A percentile compares a stretch with the other conserved stretches of the same genome.
phyloP scores from a whole-genome alignment of 2,888 invertebrate genomes.

The Celastrina argiolus region DNA sequence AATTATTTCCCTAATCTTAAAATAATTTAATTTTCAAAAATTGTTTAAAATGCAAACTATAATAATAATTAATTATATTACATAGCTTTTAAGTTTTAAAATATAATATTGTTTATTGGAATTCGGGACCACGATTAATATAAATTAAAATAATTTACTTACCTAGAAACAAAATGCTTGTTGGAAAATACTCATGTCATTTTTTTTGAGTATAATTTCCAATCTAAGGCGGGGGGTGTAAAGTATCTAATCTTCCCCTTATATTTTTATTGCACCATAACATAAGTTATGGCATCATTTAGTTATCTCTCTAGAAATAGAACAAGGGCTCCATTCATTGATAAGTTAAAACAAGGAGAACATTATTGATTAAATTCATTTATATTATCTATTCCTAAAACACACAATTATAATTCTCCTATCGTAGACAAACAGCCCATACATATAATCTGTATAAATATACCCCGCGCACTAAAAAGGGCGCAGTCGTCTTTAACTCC shows the following conservation, averaged over 20 bases:
- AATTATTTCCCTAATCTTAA: no score
- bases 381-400: background rate
- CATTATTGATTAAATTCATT: background rate
- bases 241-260: background rate
- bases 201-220: background rate
- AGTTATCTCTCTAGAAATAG: background rate
- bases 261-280: conserved; percentile 1
- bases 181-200: background rate
- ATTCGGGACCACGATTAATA: background rate
- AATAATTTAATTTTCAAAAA: no score
- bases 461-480: background rate
- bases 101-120: background rate
- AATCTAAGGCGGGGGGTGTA: background rate
- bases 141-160: background rate
- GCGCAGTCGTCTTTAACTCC: no score
- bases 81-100: background rate
- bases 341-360: background rate
- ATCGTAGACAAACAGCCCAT: background rate
- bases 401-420: background rate
- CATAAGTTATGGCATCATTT: background rate
- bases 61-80: background rate
- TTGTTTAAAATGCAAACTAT: background rate
- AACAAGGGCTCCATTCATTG: background rate
- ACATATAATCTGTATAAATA: background rate
- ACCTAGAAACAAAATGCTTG: background rate